Evolutionary conservation across 1,140 invertebrate genomes (phyloP).

Genomic region (Frieseomelitta varia): DNA sequence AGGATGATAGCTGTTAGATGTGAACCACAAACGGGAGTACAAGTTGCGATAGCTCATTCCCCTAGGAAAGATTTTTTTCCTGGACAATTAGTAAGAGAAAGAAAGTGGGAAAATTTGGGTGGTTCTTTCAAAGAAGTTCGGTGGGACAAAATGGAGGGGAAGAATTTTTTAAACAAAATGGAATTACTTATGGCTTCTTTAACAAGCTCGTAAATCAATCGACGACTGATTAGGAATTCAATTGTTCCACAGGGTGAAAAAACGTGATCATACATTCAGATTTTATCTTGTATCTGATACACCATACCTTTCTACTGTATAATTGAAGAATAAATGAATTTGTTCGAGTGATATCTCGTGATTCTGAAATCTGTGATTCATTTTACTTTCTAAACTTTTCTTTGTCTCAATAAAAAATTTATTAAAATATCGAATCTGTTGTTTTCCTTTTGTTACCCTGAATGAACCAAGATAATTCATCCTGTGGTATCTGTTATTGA

Average conservation of each 20-base stretch:
- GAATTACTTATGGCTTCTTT: constrained; percentile 97
- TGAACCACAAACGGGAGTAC: constrained; percentile 87
- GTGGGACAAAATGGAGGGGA: constrained; percentile 97
- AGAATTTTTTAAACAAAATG: constrained; percentile 98
- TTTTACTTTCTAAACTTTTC: background rate
- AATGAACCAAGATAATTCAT: constrained; percentile 3
- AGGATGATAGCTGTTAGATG: constrained; percentile 94
- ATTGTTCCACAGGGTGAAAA: constrained; percentile 40
- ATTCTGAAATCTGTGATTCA: constrained; percentile 16
- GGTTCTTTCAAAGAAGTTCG: constrained; percentile 95
- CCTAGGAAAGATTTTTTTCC: constrained; percentile 94
- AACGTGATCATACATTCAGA: constrained; percentile 1
- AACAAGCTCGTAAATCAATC: constrained; percentile 82
- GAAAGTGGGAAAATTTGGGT: constrained; percentile 95
- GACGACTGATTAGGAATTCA: constrained; percentile 31
- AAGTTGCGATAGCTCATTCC: constrained; percentile 90
- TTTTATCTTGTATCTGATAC: constrained; percentile 7
- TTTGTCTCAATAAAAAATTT: constrained; percentile 16
- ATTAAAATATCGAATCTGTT: background rate
- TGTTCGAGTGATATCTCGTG: background rate
- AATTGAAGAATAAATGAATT: constrained; percentile 2
- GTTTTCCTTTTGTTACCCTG: background rate
- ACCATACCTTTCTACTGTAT: constrained; percentile 16
- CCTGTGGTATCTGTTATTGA: constrained; percentile 13
- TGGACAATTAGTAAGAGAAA: constrained; percentile 92